Percentiles rank a stretch among this genome's conserved stretches.
These are phyloP conservation scores for Coenobita brevimanus DNA, from an alignment of 1,140 invertebrate species.

Conservation along the genomic window DNA sequence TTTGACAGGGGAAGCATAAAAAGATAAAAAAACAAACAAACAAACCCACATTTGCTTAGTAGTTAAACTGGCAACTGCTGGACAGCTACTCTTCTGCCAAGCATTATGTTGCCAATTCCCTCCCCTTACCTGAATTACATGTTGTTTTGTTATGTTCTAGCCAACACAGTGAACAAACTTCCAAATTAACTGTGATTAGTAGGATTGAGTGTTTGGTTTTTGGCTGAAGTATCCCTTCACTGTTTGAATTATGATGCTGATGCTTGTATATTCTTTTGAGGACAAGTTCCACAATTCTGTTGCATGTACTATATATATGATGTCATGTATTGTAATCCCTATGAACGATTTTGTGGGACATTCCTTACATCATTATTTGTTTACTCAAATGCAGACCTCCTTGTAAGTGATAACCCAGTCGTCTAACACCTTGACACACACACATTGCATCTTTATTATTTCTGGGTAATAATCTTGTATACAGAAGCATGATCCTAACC, in stretches of 20 bases:
- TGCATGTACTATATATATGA: constrained; percentile 30
- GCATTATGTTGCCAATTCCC: constrained; percentile 10
- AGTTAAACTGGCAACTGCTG: constrained; percentile 16
- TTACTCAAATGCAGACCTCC: neutral
- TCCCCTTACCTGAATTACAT: constrained; percentile 26
- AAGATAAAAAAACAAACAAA: too few species aligned
- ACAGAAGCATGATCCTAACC: too few species aligned
- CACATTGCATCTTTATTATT: neutral
- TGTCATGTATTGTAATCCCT: constrained; percentile 23
- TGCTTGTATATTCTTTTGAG: neutral
- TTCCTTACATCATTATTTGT: neutral
- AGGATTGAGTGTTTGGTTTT: constrained; percentile 24
- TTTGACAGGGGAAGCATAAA: constrained; percentile 41
- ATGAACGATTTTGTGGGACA: constrained; percentile 3
- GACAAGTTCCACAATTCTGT: constrained; percentile 5
- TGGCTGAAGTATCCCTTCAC: neutral
- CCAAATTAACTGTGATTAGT: constrained; percentile 62
- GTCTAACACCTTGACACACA: constrained; percentile 5
- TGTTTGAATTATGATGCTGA: neutral
- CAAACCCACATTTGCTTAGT: neutral
- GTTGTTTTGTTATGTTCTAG: constrained; percentile 24
- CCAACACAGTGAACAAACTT: constrained; percentile 52
- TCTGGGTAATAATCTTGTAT: too few species aligned
- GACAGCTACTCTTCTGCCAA: constrained; percentile 40
- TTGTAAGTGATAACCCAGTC: constrained; percentile 10